Percentiles rank a stretch among this genome's conserved stretches.
phyloP scores from a whole-genome alignment of 2,113 vertebrate species.

The Phalacrocorax pelagicus region DNA sequence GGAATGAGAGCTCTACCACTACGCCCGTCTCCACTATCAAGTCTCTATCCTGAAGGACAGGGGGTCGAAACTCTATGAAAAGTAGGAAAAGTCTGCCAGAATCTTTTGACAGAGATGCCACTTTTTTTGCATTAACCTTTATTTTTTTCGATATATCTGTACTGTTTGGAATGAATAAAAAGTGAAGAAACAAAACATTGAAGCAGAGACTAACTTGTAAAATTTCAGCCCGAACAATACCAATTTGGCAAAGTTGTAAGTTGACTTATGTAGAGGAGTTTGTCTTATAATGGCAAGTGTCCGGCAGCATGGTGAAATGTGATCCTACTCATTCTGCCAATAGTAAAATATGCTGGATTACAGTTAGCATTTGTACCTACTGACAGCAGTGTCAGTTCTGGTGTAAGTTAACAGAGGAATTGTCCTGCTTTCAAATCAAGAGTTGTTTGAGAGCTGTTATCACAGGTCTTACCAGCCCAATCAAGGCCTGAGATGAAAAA shows the following conservation, averaged over 20 bases:
- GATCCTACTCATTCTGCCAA: not conserved
- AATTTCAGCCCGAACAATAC: conserved; percentile 12
- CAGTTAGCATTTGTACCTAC: not conserved
- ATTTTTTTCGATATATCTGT: not conserved
- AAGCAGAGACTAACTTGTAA: not conserved
- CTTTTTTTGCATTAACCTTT: not conserved
- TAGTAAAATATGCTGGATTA: not conserved
- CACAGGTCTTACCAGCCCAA: not conserved
- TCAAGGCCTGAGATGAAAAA: not conserved
- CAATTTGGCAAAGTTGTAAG: not conserved
- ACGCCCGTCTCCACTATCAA: not conserved
- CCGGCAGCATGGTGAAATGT: conserved; percentile 13
- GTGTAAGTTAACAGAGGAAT: not conserved
- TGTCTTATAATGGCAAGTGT: not conserved
- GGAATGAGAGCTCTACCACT: not conserved
- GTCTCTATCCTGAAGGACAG: not conserved
- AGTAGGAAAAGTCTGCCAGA: not conserved
- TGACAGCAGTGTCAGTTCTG: not conserved
- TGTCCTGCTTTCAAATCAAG: not conserved
- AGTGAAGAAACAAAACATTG: not conserved
- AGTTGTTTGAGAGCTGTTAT: not conserved
- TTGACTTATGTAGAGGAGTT: not conserved
- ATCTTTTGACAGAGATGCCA: not conserved
- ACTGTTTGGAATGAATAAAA: not conserved
- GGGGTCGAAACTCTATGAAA: not conserved